A percentile compares a stretch with the other conserved stretches of the same genome.
phyloP scores from a whole-genome alignment of 2,113 vertebrate genomes.

The Dasyurus viverrinus region DNA sequence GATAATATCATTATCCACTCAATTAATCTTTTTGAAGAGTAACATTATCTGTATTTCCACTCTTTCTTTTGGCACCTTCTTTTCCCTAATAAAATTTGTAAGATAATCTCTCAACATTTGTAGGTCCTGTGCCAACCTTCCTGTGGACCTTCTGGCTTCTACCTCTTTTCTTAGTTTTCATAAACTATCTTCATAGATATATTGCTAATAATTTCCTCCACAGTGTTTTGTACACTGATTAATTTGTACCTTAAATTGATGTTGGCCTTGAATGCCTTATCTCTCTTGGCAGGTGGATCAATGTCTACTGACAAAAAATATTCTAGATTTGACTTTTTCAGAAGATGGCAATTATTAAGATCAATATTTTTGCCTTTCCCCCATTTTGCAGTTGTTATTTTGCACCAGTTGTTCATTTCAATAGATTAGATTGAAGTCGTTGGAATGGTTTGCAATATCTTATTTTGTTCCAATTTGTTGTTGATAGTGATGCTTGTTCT shows the following conservation, averaged over 20 bases:
- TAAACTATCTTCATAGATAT: too few relatives aligned
- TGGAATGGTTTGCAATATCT: neutral
- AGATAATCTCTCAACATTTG: neutral
- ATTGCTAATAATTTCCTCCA: neutral
- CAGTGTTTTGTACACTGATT: neutral
- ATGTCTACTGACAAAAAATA: neutral
- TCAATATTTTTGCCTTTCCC: neutral
- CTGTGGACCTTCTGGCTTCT: neutral
- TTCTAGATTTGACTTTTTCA: neutral
- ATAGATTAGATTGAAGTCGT: neutral
- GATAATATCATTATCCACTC: neutral
- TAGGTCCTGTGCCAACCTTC: neutral
- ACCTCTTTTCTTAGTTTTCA: neutral
- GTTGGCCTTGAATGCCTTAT: neutral
- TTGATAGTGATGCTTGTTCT: neutral
- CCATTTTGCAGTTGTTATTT: neutral
- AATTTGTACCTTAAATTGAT: neutral
- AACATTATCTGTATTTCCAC: neutral
- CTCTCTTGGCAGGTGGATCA: neutral
- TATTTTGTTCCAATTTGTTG: neutral
- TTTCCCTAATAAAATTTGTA: neutral
- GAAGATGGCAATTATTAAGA: neutral
- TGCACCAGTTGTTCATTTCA: neutral
- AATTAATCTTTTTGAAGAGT: neutral
- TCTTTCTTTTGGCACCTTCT: neutral